Base-by-base conservation (phyloP, 2,113 vertebrate genomes). In the Brienomyrus brachyistius region DNA sequence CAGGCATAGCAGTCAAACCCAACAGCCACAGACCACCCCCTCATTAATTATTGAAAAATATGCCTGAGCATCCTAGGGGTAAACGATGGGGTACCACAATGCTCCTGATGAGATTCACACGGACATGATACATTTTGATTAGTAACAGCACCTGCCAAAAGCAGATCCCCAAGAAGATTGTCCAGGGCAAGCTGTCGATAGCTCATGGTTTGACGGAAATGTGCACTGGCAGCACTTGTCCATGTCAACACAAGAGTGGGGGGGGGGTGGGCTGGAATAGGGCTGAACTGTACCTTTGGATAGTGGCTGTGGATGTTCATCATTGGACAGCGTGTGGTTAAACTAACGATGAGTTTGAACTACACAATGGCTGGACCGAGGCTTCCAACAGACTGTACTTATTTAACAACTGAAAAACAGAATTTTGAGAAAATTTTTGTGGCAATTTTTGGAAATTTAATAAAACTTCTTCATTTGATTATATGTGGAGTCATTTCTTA, bases 141-240 rank as follows among this genome's bases (percentile, higher is more conserved):
- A 23, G 88, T 86, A 89, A 91, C 82, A 91, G 59, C 89, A 88
- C 52, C 90, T 90, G 19, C 88, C 51, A 85, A 83, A 91, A 87
- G 88, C 31, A 52, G 84, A 47, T 31, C 9, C n/a, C 7, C 31
- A 90, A 92, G 84, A 88, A 40, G 86, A 91, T 92, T 70, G 88
- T 91, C 90, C 91, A 84, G 56, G 91, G 91, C 92, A 91, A 89
- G 89, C 89, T 92, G 93, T 93, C 93, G 90, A 92, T 92, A 82
- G 90, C 91, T 89, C 62, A 8, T 89, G 88, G 43, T 88, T 92
- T 92, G 91, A 92, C 88, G 90, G 88, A 91, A 90, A 92, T 92
- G 83, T 17, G 40, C 59, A 51, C 43, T 91, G 91, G 91, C 89
- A 90, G 86, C 45, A 45, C 40, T n/a, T 45, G 85, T 82, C 35